Conservation (phyloP, 37 sponge, comb jelly and placozoan genomes). For the Spongilla lacustris region DNA sequence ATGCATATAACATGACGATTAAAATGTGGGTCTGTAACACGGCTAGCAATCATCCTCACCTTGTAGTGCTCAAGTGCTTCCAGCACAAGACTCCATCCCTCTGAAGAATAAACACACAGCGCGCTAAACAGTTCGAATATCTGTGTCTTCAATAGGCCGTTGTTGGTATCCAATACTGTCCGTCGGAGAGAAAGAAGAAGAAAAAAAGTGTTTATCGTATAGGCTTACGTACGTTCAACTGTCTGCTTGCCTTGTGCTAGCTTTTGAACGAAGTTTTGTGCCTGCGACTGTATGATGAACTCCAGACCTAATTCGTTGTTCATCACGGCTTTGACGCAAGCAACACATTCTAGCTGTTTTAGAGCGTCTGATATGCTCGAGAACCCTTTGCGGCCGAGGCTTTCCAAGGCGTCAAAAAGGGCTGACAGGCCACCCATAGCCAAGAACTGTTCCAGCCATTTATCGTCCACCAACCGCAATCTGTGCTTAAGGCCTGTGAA, state of each 20-base stretch:
- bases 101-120: constrained; percentile 81
- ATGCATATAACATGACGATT: neutral
- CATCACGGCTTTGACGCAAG: constrained; percentile 88
- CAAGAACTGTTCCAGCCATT: constrained; percentile 90
- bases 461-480: constrained; percentile 61
- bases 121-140: constrained; percentile 90
- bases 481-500: constrained; percentile 74
- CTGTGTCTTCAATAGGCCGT: constrained; percentile 89
- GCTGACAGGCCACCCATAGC: constrained; percentile 76
- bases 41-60: too few species aligned
- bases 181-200: neutral
- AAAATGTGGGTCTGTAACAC: too few species aligned
- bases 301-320: constrained; percentile 81
- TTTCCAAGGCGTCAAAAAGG: constrained; percentile 82
- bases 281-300: constrained; percentile 64
- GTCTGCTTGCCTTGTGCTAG: constrained; percentile 63
- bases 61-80: constrained; percentile 80
- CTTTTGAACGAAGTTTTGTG: constrained; percentile 55
- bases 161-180: constrained; percentile 90
- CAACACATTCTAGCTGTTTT: constrained; percentile 89
- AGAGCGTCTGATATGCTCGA: constrained; percentile 81
- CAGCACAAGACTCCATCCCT: constrained; percentile 76
- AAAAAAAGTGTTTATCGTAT: too few species aligned
- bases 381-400: constrained; percentile 71
- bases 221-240: neutral